Conservation (phyloP, 2,113 vertebrate genomes). For the Machaerirhynchus nigripectus region DNA sequence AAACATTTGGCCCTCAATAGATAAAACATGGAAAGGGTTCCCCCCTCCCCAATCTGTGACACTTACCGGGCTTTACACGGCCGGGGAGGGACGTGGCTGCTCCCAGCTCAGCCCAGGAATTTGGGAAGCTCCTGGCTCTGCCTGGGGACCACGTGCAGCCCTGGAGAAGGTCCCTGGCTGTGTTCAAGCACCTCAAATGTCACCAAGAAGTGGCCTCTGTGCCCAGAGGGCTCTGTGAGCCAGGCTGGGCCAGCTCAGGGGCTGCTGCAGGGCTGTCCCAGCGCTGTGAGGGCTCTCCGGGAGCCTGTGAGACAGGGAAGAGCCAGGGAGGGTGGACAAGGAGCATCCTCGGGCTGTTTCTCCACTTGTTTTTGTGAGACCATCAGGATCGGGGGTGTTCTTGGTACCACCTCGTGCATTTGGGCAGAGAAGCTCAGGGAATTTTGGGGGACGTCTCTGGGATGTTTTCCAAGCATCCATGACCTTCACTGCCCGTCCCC, state of each 20-base stretch:
- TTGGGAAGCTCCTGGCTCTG: neutral
- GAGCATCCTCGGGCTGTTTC: accelerated
- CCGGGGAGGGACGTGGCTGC: accelerated
- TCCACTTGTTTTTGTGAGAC: neutral
- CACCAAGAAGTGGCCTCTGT: neutral
- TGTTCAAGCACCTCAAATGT: neutral
- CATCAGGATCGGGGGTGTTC: neutral
- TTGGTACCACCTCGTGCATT: neutral
- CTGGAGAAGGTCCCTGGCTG: neutral
- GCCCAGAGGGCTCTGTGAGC: neutral
- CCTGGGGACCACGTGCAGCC: neutral
- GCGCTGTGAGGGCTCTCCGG: accelerated
- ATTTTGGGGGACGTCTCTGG: neutral
- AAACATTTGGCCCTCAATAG: neutral
- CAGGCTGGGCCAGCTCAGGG: neutral
- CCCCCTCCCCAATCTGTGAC: accelerated
- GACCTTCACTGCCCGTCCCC: conserved; percentile 3
- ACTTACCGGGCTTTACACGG: accelerated
- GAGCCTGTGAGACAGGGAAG: neutral
- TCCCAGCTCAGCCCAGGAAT: neutral
- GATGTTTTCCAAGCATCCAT: neutral
- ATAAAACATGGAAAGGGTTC: accelerated
- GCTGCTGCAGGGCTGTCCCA: neutral
- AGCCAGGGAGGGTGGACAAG: neutral
- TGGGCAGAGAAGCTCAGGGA: neutral